Conservation (phyloP, 2,113 vertebrate genomes). For the Rhodinocichla rosea region DNA sequence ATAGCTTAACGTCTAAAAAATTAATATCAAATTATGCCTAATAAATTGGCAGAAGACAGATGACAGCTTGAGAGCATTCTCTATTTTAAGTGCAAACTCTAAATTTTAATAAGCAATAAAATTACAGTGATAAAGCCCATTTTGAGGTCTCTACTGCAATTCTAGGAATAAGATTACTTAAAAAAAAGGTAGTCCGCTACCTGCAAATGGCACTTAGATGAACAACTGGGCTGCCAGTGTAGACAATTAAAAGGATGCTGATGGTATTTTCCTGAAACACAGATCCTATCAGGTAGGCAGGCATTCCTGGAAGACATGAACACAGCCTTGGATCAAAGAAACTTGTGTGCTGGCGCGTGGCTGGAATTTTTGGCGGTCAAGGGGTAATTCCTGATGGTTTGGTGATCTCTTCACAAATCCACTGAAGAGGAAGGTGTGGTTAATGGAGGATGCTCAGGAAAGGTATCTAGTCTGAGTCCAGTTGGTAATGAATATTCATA, state of each 20-base stretch:
- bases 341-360: accelerated
- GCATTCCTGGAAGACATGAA: neutral
- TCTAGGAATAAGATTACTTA: neutral
- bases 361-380: neutral
- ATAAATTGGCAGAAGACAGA: neutral
- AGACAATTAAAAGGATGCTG: neutral
- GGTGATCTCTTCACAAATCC: neutral
- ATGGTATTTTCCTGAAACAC: neutral
- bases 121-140: neutral
- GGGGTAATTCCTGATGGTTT: neutral
- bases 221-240: neutral
- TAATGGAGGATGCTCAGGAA: neutral
- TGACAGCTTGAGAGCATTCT: neutral
- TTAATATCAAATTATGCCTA: neutral
- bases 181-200: neutral
- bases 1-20: neutral
- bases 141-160: neutral
- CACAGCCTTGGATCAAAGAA: neutral
- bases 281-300: neutral
- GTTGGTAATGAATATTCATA: neutral
- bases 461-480: neutral
- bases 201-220: neutral
- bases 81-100: neutral
- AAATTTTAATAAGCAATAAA: neutral
- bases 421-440: neutral